Conservation (phyloP, 2,888 invertebrate genomes). For the Papilio elwesi region DNA sequence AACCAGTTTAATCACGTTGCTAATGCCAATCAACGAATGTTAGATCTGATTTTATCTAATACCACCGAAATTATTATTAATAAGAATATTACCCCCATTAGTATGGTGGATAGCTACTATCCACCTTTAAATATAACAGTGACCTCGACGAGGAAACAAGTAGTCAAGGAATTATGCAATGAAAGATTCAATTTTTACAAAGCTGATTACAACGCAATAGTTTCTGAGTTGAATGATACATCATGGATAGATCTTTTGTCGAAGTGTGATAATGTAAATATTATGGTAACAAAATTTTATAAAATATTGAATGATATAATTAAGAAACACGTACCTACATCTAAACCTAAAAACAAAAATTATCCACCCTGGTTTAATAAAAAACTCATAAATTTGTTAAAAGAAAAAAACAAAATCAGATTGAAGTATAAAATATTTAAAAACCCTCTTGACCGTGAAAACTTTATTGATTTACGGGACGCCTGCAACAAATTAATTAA, state of each 20-base stretch:
- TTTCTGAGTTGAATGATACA: background rate
- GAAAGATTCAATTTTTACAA: background rate
- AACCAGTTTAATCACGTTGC: slow-evolving; percentile 2
- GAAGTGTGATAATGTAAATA: slow-evolving; percentile 6
- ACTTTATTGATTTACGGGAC: background rate
- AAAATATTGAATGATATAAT: background rate
- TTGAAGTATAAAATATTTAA: slow-evolving; percentile 6
- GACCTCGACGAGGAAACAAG: background rate
- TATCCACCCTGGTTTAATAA: slow-evolving; percentile 9
- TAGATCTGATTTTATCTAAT: slow-evolving; percentile 2
- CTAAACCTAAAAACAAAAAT: background rate
- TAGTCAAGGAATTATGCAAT: background rate
- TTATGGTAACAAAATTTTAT: slow-evolving; percentile 2
- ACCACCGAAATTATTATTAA: background rate
- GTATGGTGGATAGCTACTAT: background rate
- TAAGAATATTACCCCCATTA: background rate
- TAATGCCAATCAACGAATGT: background rate
- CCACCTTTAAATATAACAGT: slow-evolving; percentile 5
- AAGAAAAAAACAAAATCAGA: slow-evolving; percentile 1
- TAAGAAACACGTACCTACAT: slow-evolving; percentile 11
- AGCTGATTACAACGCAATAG: background rate
- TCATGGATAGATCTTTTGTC: background rate
- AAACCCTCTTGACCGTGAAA: background rate
- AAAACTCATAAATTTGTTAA: slow-evolving; percentile 9
- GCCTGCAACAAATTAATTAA: slow-evolving; percentile 6